Conservation (phyloP, 2,888 invertebrate species). For the Eupithecia subumbrata region DNA sequence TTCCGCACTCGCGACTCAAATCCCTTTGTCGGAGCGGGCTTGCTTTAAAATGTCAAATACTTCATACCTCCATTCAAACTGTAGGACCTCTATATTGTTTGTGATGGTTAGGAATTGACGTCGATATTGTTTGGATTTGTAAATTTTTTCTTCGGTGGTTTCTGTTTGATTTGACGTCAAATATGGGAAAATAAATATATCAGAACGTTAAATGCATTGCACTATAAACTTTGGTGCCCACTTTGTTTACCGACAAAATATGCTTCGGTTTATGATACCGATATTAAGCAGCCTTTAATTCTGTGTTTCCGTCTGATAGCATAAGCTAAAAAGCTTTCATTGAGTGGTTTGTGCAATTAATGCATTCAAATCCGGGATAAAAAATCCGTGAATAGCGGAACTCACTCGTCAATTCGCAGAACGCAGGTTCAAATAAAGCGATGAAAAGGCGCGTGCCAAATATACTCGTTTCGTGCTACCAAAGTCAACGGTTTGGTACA, state of each 20-base stretch:
- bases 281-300: not conserved
- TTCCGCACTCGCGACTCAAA: conserved; percentile 30
- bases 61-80: conserved; percentile 22
- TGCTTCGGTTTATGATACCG: not conserved
- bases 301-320: not conserved
- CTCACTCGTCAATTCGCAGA: conserved; percentile 22
- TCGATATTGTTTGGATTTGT: not conserved
- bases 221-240: not conserved
- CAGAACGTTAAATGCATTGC: not conserved
- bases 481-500: conserved; percentile 14
- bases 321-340: not conserved
- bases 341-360: not conserved
- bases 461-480: conserved; percentile 36
- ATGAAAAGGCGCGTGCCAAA: conserved; percentile 35
- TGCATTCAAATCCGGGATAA: conserved; percentile 1
- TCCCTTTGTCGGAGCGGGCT: conserved; percentile 39
- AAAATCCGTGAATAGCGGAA: conserved; percentile 14
- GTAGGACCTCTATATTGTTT: not conserved
- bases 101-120: not conserved
- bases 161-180: not conserved
- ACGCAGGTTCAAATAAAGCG: conserved; percentile 17
- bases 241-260: not conserved
- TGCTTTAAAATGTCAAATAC: conserved; percentile 43
- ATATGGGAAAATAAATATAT: not conserved
- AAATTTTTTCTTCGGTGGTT: not conserved